Conservation (phyloP, 2,113 vertebrate species). For the Corythaeola cristata region DNA sequence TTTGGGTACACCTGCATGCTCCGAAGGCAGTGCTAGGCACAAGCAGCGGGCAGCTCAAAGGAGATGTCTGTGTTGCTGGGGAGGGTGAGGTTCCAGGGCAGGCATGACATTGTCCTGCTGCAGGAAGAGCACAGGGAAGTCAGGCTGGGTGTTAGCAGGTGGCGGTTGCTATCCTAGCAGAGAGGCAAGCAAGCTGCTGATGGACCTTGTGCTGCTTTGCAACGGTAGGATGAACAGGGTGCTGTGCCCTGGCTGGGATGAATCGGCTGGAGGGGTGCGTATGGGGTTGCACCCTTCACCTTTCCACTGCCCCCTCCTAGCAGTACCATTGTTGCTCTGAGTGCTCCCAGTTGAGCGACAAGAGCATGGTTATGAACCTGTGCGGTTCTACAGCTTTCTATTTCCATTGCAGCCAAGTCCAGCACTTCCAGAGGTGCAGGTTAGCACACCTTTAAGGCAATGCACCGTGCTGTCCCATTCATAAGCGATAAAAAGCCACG, state of each 20-base stretch:
- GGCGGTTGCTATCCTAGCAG: background rate
- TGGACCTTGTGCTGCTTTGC: background rate
- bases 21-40: background rate
- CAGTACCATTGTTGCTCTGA: background rate
- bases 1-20: background rate
- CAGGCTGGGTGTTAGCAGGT: background rate
- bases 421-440: background rate
- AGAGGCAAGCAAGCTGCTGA: background rate
- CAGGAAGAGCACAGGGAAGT: slow-evolving; percentile 29
- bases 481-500: background rate
- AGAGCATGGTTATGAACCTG: background rate
- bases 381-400: background rate
- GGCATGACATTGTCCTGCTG: slow-evolving; percentile 68
- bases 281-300: background rate
- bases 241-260: background rate
- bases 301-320: background rate
- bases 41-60: slow-evolving; percentile 15
- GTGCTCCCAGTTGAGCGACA: background rate
- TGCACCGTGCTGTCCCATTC: background rate
- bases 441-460: background rate
- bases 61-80: background rate
- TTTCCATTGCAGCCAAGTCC: background rate
- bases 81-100: slow-evolving; percentile 64
- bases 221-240: background rate
- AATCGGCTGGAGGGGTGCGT: rapidly evolving